These are phyloP conservation scores for Synaphobranchus kaupii DNA, from an alignment of 2,797 vertebrate genomes.

Conservation along the genomic window DNA sequence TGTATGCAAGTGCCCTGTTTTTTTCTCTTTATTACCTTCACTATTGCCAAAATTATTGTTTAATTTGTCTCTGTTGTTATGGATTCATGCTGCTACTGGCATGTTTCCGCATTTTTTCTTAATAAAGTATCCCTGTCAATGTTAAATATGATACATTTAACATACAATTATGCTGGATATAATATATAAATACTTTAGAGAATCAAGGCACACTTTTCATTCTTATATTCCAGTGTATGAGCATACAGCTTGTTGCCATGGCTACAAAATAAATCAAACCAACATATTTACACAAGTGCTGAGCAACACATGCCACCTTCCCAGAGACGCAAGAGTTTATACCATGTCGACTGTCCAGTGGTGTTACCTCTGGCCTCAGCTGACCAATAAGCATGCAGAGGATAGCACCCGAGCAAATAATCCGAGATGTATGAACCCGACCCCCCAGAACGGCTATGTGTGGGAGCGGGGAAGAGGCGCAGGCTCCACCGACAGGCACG, in stretches of 20 bases:
- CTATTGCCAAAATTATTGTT: neutral
- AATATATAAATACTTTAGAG: neutral
- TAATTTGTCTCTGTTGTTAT: neutral
- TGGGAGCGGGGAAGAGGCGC: constrained; percentile 13
- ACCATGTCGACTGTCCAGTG: neutral
- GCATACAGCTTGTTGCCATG: constrained; percentile 7
- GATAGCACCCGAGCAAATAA: neutral
- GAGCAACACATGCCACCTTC: neutral
- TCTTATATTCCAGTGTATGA: neutral
- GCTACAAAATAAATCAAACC: constrained; percentile 8
- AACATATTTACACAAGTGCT: neutral
- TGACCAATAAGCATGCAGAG: no score
- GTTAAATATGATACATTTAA: neutral
- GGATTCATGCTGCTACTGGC: neutral
- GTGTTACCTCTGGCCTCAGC: neutral
- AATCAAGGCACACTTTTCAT: neutral
- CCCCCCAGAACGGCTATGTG: neutral
- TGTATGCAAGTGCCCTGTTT: neutral
- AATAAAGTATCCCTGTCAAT: neutral
- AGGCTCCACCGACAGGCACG: constrained; percentile 28
- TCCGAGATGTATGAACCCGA: neutral
- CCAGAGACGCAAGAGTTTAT: neutral
- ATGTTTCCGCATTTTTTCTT: neutral
- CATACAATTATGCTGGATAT: neutral
- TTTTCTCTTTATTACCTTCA: neutral